Percentiles rank a stretch among this genome's conserved stretches.
Evolutionary conservation across 2,113 vertebrate genomes (phyloP).

Genomic region (Australoheros scitulus): DNA sequence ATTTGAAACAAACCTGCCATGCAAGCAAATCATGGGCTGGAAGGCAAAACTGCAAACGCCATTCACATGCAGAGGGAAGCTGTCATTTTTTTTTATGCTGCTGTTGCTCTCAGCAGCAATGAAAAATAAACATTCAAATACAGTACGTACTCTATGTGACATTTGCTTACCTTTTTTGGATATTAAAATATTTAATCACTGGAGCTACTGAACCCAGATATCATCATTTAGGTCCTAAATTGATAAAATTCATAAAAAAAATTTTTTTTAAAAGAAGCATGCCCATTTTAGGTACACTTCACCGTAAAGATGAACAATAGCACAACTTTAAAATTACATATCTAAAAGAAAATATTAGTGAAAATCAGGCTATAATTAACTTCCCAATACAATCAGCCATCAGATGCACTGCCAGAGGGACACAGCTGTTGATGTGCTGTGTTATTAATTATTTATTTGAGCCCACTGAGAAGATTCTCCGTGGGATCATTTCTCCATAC

Average conservation of each 20-base stretch:
- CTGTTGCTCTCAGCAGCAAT: conserved; percentile 20
- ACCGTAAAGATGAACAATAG: neutral
- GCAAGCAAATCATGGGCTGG: conserved; percentile 37
- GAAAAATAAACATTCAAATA: conserved; percentile 12
- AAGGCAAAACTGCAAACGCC: conserved; percentile 27
- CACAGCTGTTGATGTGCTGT: conserved; percentile 6
- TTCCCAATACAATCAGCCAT: neutral
- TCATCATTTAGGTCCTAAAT: neutral
- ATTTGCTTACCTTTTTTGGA: neutral
- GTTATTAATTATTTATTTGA: conserved; percentile 21
- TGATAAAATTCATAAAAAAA: neutral
- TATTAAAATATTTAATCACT: neutral
- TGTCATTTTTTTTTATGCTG: conserved; percentile 11
- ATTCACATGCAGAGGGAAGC: conserved; percentile 11
- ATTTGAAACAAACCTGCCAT: conserved; percentile 57
- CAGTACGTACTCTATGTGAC: neutral
- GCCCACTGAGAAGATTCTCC: conserved; percentile 18
- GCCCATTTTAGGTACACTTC: neutral
- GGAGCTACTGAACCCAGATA: neutral
- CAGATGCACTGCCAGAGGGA: neutral
- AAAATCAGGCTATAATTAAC: conserved; percentile 10
- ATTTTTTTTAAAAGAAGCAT: neutral
- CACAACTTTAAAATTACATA: neutral
- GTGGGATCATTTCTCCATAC: conserved; percentile 35
- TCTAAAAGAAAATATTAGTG: neutral